A percentile compares a stretch with the other conserved stretches of the same genome.
Evolutionary conservation across 2,797 vertebrate genomes (phyloP).

Genomic region (Acipenser transmontanus): DNA sequence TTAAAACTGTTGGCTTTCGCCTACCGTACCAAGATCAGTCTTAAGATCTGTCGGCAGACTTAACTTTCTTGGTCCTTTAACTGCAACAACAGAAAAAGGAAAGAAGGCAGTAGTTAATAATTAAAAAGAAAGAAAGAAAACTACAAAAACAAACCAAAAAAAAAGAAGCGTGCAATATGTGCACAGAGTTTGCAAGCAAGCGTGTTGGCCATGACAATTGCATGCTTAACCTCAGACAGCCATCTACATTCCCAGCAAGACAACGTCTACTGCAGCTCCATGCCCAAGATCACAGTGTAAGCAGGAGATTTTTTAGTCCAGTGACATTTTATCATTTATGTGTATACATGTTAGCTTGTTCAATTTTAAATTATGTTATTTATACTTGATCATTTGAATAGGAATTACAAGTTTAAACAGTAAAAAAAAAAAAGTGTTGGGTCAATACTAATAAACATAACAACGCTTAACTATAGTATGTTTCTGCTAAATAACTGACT

Average conservation of each 20-base stretch:
- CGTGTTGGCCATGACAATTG: neutral
- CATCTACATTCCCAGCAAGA: conserved; percentile 25
- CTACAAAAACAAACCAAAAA: conserved; percentile 18
- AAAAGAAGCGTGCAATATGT: neutral
- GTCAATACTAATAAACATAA: too few species aligned
- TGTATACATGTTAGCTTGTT: too few species aligned
- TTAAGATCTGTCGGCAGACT: conserved; percentile 99
- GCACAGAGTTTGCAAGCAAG: conserved; percentile 1
- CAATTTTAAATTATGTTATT: too few species aligned
- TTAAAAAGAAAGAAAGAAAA: conserved; percentile 40
- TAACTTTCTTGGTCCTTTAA: conserved; percentile 99
- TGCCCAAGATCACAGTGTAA: neutral
- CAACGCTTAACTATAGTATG: too few species aligned
- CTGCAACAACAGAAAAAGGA: conserved; percentile 95
- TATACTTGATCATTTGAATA: too few species aligned
- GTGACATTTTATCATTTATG: too few species aligned
- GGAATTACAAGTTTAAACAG: too few species aligned
- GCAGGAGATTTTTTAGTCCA: neutral
- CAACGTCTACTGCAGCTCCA: neutral
- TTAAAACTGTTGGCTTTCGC: conserved; percentile 86
- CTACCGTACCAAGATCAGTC: conserved; percentile 99
- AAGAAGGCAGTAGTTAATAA: conserved; percentile 63
- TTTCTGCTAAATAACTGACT: too few species aligned
- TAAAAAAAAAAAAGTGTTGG: too few species aligned
- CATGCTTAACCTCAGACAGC: conserved; percentile 4